Evolutionary conservation across 2,797 vertebrate genomes (phyloP).

Genomic region (Echeneis naucrates): DNA sequence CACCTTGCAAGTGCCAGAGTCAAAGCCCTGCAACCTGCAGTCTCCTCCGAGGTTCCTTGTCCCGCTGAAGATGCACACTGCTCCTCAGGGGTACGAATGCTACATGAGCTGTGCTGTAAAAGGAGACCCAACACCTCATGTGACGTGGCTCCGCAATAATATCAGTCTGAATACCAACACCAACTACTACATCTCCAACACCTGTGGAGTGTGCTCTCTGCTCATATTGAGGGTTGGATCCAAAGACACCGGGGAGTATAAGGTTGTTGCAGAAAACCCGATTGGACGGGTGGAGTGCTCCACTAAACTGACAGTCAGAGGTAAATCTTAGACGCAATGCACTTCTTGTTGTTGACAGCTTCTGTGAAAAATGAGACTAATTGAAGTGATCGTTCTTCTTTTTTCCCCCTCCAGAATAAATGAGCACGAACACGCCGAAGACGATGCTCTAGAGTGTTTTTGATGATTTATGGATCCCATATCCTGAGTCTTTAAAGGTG

Average conservation of each 20-base stretch:
- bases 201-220: constrained; percentile 93
- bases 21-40: constrained; percentile 81
- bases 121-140: constrained; percentile 86
- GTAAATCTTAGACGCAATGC: constrained; percentile 67
- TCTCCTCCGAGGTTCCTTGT: constrained; percentile 88
- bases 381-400: constrained; percentile 13
- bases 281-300: constrained; percentile 85
- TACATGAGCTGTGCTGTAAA: constrained; percentile 93
- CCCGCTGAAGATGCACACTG: constrained; percentile 87
- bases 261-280: constrained; percentile 85
- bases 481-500: constrained; percentile 33
- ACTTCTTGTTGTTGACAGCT: not conserved
- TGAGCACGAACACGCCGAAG: constrained; percentile 29
- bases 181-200: constrained; percentile 87
- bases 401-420: constrained; percentile 81
- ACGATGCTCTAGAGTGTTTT: constrained; percentile 10
- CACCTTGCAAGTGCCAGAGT: constrained; percentile 72
- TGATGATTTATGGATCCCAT: constrained; percentile 24
- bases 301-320: constrained; percentile 89
- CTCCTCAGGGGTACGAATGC: constrained; percentile 91
- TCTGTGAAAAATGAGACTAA: constrained; percentile 16
- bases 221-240: constrained; percentile 86
- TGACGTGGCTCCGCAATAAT: constrained; percentile 91
- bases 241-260: constrained; percentile 89
- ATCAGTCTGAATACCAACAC: constrained; percentile 88